phyloP scores from a whole-genome alignment of 1,140 invertebrate genomes.

The Zaprionus nigranus region DNA sequence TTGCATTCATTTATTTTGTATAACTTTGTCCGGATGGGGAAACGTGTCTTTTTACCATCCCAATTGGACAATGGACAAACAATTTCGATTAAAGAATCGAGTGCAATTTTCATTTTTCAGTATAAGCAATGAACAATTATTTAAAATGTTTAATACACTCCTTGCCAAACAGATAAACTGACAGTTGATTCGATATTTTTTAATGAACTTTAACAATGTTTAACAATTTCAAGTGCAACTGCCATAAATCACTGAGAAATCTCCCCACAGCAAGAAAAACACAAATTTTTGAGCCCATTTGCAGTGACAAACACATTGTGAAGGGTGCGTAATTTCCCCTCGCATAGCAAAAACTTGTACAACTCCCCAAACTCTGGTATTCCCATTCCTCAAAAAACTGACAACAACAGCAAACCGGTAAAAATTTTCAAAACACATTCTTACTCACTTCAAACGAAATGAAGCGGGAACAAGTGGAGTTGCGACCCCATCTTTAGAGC shows the following conservation, averaged over 20 bases:
- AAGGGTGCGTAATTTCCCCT: slow-evolving; percentile 16
- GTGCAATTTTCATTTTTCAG: slow-evolving; percentile 38
- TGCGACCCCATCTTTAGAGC: slow-evolving; percentile 21
- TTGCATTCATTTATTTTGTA: slow-evolving; percentile 24
- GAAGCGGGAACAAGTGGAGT: slow-evolving; percentile 42
- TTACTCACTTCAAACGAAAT: slow-evolving; percentile 57
- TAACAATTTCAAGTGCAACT: slow-evolving; percentile 37
- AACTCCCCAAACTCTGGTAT: neutral
- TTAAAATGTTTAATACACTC: slow-evolving; percentile 18
- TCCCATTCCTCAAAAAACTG: slow-evolving; percentile 21
- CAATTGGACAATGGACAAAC: slow-evolving; percentile 1
- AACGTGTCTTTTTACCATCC: slow-evolving; percentile 46
- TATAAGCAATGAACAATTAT: slow-evolving; percentile 31
- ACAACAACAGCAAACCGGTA: slow-evolving; percentile 48
- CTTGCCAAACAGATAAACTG: neutral
- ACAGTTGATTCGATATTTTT: slow-evolving; percentile 43
- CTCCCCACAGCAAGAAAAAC: neutral
- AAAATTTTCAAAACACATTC: slow-evolving; percentile 48
- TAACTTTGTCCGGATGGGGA: slow-evolving; percentile 13
- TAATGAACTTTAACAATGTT: slow-evolving; percentile 46
- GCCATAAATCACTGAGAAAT: slow-evolving; percentile 44
- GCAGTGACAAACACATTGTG: slow-evolving; percentile 35
- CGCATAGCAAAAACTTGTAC: neutral
- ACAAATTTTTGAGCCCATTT: slow-evolving; percentile 55
- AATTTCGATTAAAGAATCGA: slow-evolving; percentile 34